Evolutionary conservation across 2,888 invertebrate species (phyloP), one percentile per base, ranked within the genome.

Genomic region (Drosophila cracens): DNA sequence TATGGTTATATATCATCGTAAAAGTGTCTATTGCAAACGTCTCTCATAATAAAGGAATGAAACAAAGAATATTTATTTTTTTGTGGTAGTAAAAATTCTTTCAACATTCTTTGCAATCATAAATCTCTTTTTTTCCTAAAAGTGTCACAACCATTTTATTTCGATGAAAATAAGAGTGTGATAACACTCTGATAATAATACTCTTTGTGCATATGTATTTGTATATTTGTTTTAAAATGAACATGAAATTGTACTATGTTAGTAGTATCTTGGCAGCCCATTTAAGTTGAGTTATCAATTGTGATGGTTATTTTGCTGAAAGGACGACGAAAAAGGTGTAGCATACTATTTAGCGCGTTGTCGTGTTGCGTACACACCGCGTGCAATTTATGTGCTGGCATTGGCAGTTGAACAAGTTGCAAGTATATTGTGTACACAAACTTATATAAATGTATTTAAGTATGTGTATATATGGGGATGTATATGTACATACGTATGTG

Each of bases 281-380:
- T 62, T 64, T 33, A n/a, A 65, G 25, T 53, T 40, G 11, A 36
- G 33, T 29, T 38, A 38, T 31, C 31, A 48, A 34, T 13, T 18
- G 40, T 33, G 13, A 49, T 64, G 64, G 64, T n/a, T 40, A 25
- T 29, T 57, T 31, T 57, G 62, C 57, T 52, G 27, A 60, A 60
- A 66, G 40, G 53, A 21, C 46, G 21, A 58, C 18, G 7, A 43
- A 38, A 65, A 66, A 69, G 29, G 27, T 38, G 25, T 66, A 74
- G 79, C 75, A 80, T 78, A 80, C 79, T 74, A 69, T 71, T 74
- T 8, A 74, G 79, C 74, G 61, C 62, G 57, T 68, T 59, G 64
- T 61, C 31, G 59, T 46, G 43, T 36, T 81, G 82, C 82, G 84
- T 76, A 66, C 76, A 84, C 76, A 82, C 82, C 70, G 46, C 67